These are phyloP conservation scores for Rhombomys opimus DNA, from an alignment of 2,113 vertebrate species.

Conservation along the genomic window DNA sequence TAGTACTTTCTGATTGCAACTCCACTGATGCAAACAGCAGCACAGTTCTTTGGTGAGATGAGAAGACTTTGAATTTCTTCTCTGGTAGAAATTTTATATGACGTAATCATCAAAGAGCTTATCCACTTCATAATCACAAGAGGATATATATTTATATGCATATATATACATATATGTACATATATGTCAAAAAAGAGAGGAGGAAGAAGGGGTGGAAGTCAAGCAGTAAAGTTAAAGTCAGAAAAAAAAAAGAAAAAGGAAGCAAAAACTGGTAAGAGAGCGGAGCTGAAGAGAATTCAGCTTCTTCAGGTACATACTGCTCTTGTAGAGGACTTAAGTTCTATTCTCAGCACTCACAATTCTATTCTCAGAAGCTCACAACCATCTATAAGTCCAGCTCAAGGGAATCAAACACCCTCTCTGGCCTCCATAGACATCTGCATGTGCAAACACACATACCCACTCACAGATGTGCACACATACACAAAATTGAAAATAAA, in stretches of 20 bases:
- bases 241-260: not conserved
- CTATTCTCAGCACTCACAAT: not conserved
- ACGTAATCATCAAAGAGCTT: not conserved
- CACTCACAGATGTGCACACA: not conserved
- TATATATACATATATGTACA: no score
- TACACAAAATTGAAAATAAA: not conserved
- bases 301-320: not conserved
- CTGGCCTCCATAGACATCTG: not conserved
- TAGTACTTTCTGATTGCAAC: not conserved
- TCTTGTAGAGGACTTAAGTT: not conserved
- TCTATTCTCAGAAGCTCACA: not conserved
- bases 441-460: not conserved
- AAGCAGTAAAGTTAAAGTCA: not conserved
- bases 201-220: not conserved
- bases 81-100: slow-evolving; percentile 1
- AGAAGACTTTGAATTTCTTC: not conserved
- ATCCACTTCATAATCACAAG: not conserved
- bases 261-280: not conserved
- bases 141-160: no score
- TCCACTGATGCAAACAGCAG: not conserved
- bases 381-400: not conserved
- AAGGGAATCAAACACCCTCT: not conserved
- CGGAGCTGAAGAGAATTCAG: no score
- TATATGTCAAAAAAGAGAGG: not conserved
- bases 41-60: not conserved